These are phyloP conservation scores for Dione vanillae DNA, from an alignment of 2,888 invertebrate species.

Conservation along the genomic window DNA sequence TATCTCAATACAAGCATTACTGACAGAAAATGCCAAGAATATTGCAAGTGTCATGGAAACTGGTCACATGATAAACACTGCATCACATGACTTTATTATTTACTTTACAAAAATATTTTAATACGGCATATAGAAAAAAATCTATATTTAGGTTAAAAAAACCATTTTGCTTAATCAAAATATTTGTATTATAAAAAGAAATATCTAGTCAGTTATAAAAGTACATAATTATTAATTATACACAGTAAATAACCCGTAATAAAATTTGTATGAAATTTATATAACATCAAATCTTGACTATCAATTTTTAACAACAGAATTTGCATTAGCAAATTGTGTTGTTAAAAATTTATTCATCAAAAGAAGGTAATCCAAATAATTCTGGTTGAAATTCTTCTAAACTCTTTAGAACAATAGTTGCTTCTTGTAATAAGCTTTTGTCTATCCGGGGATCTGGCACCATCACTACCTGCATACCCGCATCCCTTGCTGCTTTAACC, in stretches of 20 bases:
- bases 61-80: neutral
- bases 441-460: slow-evolving; percentile 87
- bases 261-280: neutral
- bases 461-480: slow-evolving; percentile 95
- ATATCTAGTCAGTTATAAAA: too few relatives aligned
- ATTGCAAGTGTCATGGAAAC: neutral
- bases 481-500: slow-evolving; percentile 89
- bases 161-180: too few relatives aligned
- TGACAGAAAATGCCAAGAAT: too few relatives aligned
- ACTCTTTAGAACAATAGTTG: slow-evolving; percentile 88
- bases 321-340: neutral
- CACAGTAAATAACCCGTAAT: too few relatives aligned
- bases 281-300: neutral
- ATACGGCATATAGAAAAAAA: too few relatives aligned
- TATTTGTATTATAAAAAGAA: too few relatives aligned
- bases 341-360: slow-evolving; percentile 53
- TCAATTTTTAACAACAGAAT: neutral
- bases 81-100: too few relatives aligned
- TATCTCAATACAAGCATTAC: too few relatives aligned
- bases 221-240: too few relatives aligned
- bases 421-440: slow-evolving; percentile 66
- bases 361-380: slow-evolving; percentile 92
- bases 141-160: too few relatives aligned
- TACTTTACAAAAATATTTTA: too few relatives aligned
- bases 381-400: slow-evolving; percentile 92